Base-by-base conservation (phyloP, 2,888 invertebrate genomes). In the Oligia strigilis region DNA sequence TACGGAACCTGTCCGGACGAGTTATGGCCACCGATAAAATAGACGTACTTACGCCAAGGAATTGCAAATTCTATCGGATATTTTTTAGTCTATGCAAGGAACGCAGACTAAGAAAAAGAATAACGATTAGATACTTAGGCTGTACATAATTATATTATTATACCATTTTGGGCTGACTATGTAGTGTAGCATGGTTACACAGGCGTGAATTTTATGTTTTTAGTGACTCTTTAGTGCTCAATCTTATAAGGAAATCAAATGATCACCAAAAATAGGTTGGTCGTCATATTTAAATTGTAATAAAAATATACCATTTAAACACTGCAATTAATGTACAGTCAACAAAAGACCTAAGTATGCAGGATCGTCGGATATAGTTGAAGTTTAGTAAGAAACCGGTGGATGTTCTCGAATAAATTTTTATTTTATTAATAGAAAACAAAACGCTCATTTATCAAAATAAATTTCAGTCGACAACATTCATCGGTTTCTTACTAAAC, bases 11-110 rank as follows among this genome's bases (percentile, higher is more conserved):
- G 94, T 93, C 93, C 90, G 78, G 90, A 88, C 93, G 91, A 93
- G 92, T 93, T 93, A 92, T 93, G 90, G 91, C 91, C 92, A 82
- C 91, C 92, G 93, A 94, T 94, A 94, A 93, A 94, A 91, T 93
- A 93, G 93, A 91, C 90, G 92, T 92, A 93, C 92, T 92, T 91
- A 89, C 91, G 88, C 90, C 84, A 87, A 84, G 90, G 90, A 88
- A 92, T 92, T 89, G 91, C 92, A 91, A 90, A 92, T 92, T 91
- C 91, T 91, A 91, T 93, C 88, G 71, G 67, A 66, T 87, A 82
- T 88, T 92, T 92, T 91, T 89, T 88, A 70, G 77, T 82, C 80
- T 80, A 70, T 70, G 71, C 70, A 73, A 71, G 77, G 81, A 75
- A 75, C 82, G 52, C 52, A 23, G 67, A 58, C 80, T 40, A 67